Percentiles rank a stretch among this genome's conserved stretches.
Evolutionary conservation across 2,888 invertebrate genomes (phyloP).

Genomic region (Volucella bombylans): DNA sequence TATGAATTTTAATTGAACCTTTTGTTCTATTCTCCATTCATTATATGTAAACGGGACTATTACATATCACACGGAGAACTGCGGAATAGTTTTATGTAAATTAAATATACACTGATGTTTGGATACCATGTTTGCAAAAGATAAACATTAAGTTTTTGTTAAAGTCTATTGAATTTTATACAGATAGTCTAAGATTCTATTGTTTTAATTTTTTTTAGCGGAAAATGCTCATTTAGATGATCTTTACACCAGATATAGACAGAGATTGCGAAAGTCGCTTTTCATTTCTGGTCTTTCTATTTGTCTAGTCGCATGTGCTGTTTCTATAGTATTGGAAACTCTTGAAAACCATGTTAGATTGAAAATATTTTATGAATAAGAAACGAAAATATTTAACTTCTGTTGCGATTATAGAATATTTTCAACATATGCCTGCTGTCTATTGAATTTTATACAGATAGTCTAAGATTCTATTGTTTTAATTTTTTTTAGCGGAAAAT

Average conservation of each 20-base stretch:
- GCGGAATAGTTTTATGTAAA: too few relatives aligned
- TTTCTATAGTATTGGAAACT: conserved; percentile 80
- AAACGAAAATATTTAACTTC: not conserved
- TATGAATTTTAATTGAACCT: too few relatives aligned
- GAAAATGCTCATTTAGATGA: conserved; percentile 82
- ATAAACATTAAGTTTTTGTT: too few relatives aligned
- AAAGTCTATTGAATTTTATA: not conserved
- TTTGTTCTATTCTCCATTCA: too few relatives aligned
- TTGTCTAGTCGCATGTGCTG: conserved; percentile 81
- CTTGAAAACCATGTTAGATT: conserved; percentile 79
- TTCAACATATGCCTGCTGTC: conserved; percentile 79
- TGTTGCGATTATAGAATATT: conserved; percentile 76
- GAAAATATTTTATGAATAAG: not conserved
- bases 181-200: conserved; percentile 8
- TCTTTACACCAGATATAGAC: conserved; percentile 82
- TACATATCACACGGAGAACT: too few relatives aligned
- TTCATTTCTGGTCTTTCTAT: conserved; percentile 82
- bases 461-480: conserved; percentile 37
- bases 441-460: not conserved
- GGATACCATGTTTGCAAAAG: too few relatives aligned
- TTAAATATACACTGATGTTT: too few relatives aligned
- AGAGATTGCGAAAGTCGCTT: conserved; percentile 82
- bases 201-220: conserved; percentile 76
- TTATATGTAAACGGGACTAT: too few relatives aligned
- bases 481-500: conserved; percentile 80